Evolutionary conservation across 2,888 invertebrate species (phyloP), one percentile per base, ranked within the genome.

Genomic region (Ischnura elegans): DNA sequence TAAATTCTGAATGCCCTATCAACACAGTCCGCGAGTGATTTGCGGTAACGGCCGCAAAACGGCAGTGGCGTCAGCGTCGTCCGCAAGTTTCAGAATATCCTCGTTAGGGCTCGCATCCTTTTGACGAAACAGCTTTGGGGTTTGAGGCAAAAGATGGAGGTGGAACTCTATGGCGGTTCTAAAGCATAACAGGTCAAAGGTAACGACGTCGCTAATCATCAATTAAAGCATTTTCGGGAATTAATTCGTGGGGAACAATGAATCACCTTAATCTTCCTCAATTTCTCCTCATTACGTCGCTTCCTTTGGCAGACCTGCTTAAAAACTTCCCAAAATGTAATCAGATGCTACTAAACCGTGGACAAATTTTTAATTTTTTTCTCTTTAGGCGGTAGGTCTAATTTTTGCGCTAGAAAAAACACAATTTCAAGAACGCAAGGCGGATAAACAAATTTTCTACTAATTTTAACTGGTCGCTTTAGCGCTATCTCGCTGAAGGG

Each of bases 121-220:
- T 36, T 36, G 36, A 76, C 29, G 36, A 10, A 29, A 36, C 76
- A 36, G 36, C 76, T 16, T 51, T 1, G 76, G 76, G 29, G 36
- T 51, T 1, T 29, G 76, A 13, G 36, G 76, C 19, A 10, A 51
- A 13, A 0, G 29, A n/a, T 10, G 13, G 29, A 36, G 36, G 29
- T 13, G 29, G 76, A 29, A 36, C 10, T 36, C 36, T n/a, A n/a
- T n/a, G n/a, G n/a, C n/a, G 76, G 8, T 25, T 76, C 76, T 13
- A 76, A 76, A 76, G 76, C 76, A 5, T 0, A 25, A 2, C 76
- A 0, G 76, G 76, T 76, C 76, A 76, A 76, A 76, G 76, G 76
- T 76, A 76, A 76, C 36, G 76, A 76, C 76, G 76, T 76, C 36
- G 29, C 16, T 76, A 76, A 76, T 76, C 76, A n/a, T 36, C 76